Evolutionary conservation across 2,888 invertebrate genomes (phyloP).

Genomic region (Vanessa cardui): DNA sequence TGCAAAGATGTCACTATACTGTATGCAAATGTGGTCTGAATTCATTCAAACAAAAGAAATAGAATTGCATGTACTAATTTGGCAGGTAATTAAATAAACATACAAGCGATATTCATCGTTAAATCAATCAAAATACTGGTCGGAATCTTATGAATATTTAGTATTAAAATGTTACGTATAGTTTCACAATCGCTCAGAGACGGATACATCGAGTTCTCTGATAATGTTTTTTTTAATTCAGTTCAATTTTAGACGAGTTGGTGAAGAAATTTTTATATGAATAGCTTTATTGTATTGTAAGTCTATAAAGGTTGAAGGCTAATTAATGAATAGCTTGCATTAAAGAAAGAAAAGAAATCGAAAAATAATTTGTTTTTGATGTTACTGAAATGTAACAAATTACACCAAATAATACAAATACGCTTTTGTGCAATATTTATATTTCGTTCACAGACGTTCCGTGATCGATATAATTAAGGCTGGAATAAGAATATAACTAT

Average conservation of each 20-base stretch:
- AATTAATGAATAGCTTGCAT: constrained; percentile 11
- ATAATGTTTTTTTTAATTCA: constrained; percentile 71
- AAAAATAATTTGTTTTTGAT: neutral
- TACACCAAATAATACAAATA: neutral
- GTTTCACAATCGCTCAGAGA: constrained; percentile 65
- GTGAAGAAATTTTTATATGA: constrained; percentile 66
- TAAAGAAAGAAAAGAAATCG: neutral
- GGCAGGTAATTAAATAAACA: neutral
- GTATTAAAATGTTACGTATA: constrained; percentile 11
- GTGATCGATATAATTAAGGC: constrained; percentile 2
- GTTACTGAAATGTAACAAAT: neutral
- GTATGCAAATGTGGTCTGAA: constrained; percentile 54
- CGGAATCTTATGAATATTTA: constrained; percentile 1
- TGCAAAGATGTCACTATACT: constrained; percentile 61
- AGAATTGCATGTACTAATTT: constrained; percentile 1
- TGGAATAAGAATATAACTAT: neutral
- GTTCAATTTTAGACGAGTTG: constrained; percentile 73
- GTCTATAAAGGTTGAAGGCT: constrained; percentile 26
- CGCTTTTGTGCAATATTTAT: neutral
- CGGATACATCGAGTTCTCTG: constrained; percentile 66
- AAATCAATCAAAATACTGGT: neutral
- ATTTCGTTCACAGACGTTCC: neutral
- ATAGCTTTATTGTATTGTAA: constrained; percentile 20
- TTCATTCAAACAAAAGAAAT: constrained; percentile 43
- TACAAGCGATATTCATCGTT: constrained; percentile 5